phyloP scores from a whole-genome alignment of 1,140 invertebrate species.

The Sipha flava region DNA sequence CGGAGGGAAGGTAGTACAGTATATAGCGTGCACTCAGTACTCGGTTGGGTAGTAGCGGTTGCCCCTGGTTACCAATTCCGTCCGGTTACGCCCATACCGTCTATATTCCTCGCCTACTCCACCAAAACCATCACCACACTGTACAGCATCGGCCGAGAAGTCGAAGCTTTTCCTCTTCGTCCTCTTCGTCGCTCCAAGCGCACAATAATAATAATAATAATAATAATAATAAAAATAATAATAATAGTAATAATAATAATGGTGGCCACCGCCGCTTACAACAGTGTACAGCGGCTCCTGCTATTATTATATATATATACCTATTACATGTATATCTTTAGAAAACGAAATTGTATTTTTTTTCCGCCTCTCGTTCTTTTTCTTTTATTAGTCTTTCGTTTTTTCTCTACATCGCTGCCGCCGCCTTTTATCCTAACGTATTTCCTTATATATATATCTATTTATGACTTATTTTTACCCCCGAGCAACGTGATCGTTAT shows the following conservation, averaged over 20 bases:
- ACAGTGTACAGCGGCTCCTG: background rate
- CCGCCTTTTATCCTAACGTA: background rate
- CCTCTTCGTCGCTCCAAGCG: background rate
- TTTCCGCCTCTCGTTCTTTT: background rate
- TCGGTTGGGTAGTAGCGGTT: background rate
- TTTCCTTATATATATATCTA: background rate
- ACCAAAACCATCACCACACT: too few relatives aligned
- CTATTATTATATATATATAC: background rate
- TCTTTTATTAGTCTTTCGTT: background rate
- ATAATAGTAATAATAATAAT: conserved; percentile 1
- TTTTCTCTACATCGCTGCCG: background rate
- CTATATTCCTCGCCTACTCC: background rate
- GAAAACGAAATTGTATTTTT: conserved; percentile 21
- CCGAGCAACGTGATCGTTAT: conserved; percentile 21
- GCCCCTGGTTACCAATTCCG: background rate
- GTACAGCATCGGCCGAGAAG: background rate
- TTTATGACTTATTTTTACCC: conserved; percentile 16
- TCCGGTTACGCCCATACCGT: background rate
- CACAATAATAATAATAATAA: background rate
- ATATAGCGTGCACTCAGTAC: too few relatives aligned
- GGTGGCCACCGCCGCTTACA: background rate
- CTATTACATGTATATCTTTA: background rate
- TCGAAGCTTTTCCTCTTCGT: background rate
- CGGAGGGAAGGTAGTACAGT: background rate
- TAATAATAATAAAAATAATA: conserved; percentile 11